Conservation (phyloP, 2,113 vertebrate genomes). For the Pelusios castaneus region DNA sequence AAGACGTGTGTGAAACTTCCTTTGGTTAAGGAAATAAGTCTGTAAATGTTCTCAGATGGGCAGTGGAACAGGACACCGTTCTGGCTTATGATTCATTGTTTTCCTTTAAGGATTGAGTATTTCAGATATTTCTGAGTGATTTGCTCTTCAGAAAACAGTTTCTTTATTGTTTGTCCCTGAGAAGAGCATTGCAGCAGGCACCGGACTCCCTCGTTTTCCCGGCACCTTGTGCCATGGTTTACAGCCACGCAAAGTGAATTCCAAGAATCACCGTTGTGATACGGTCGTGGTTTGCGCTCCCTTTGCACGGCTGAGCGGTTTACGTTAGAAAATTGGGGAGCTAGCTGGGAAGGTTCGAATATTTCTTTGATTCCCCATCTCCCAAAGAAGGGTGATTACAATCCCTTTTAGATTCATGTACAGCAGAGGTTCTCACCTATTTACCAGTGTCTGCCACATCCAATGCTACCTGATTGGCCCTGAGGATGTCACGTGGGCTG, state of each 20-base stretch:
- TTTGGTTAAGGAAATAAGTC: background rate
- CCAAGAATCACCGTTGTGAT: background rate
- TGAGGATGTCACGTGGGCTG: too few relatives aligned
- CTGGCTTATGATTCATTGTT: background rate
- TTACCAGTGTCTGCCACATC: too few relatives aligned
- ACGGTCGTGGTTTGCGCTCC: background rate
- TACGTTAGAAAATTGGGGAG: background rate
- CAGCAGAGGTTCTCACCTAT: too few relatives aligned
- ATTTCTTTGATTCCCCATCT: background rate
- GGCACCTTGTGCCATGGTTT: background rate
- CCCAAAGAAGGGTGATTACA: background rate
- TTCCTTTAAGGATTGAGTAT: background rate
- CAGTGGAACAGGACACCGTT: background rate
- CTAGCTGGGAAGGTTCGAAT: background rate
- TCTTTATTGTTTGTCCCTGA: background rate
- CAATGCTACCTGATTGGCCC: too few relatives aligned
- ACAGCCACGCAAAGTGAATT: background rate
- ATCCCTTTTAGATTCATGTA: background rate
- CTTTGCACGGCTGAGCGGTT: background rate
- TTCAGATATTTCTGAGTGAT: background rate
- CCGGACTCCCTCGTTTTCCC: background rate
- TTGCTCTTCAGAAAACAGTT: background rate
- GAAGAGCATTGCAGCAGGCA: background rate
- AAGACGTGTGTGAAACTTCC: slow-evolving; percentile 7
- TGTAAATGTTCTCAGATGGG: background rate